Conservation (phyloP, 2,888 invertebrate species). For the Amorpha juglandis region DNA sequence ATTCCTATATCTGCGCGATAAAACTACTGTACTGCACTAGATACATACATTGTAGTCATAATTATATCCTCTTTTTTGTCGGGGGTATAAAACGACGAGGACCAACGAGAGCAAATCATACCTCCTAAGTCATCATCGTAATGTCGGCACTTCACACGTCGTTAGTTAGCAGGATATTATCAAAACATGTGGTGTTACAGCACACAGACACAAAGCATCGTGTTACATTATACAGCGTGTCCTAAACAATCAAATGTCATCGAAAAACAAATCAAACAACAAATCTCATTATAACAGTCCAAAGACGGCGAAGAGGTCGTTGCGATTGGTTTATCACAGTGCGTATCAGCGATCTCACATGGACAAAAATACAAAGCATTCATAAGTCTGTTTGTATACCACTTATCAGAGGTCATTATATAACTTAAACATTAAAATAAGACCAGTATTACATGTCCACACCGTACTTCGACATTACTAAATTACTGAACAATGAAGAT, state of each 20-base stretch:
- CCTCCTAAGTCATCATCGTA: not conserved
- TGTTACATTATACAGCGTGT: slow-evolving; percentile 19
- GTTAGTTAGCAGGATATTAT: not conserved
- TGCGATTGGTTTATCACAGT: not conserved
- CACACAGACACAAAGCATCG: slow-evolving; percentile 21
- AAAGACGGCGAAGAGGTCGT: not conserved
- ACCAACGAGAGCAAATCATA: not conserved
- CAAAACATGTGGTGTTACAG: slow-evolving; percentile 9
- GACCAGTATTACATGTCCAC: not conserved
- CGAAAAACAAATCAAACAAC: not conserved
- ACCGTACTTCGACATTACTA: not conserved
- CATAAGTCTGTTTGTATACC: slow-evolving; percentile 1
- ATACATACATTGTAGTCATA: not conserved
- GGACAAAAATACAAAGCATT: slow-evolving; percentile 6
- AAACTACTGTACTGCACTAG: not conserved
- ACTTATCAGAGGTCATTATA: not conserved
- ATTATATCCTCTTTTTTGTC: too few relatives aligned
- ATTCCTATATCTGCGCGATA: not conserved
- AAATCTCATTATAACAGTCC: not conserved
- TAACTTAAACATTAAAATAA: not conserved
- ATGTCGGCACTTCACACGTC: not conserved
- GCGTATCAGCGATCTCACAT: not conserved
- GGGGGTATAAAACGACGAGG: too few relatives aligned
- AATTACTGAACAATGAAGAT: too few relatives aligned
- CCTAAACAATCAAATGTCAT: not conserved